Evolutionary conservation across 2,797 vertebrate genomes (phyloP).

Genomic region (Syngnathus acus): DNA sequence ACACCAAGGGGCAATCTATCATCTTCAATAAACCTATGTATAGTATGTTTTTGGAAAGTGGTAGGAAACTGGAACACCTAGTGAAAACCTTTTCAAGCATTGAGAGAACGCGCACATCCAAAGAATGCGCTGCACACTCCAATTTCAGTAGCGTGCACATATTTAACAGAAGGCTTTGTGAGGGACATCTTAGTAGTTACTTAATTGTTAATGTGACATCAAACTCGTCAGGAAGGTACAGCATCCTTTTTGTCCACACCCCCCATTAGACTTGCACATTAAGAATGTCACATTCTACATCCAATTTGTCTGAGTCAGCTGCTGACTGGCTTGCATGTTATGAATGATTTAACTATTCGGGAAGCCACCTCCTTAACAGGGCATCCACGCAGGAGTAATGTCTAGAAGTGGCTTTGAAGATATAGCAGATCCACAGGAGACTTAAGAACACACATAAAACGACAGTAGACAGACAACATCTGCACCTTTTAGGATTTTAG

Average conservation of each 20-base stretch:
- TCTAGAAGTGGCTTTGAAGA: constrained; percentile 28
- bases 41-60: too few relatives aligned
- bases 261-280: constrained; percentile 17
- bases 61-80: too few relatives aligned
- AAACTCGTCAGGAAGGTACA: constrained; percentile 13
- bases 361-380: constrained; percentile 32
- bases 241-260: constrained; percentile 21
- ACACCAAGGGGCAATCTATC: too few relatives aligned
- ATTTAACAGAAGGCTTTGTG: not conserved
- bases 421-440: constrained; percentile 35
- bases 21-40: too few relatives aligned
- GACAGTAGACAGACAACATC: constrained; percentile 7
- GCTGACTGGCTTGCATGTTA: constrained; percentile 36
- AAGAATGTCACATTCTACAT: constrained; percentile 22
- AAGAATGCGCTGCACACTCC: not conserved
- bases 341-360: constrained; percentile 50
- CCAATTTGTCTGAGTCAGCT: constrained; percentile 25
- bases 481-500: constrained; percentile 16
- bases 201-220: constrained; percentile 14
- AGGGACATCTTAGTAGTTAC: constrained; percentile 1
- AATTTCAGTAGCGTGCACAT: not conserved
- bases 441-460: constrained; percentile 15
- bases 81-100: too few relatives aligned
- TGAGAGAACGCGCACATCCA: too few relatives aligned
- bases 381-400: constrained; percentile 30